Percentiles rank a stretch among this genome's conserved stretches.
phyloP scores from a whole-genome alignment of 2,888 invertebrate species.

The Ochropleura plecta region DNA sequence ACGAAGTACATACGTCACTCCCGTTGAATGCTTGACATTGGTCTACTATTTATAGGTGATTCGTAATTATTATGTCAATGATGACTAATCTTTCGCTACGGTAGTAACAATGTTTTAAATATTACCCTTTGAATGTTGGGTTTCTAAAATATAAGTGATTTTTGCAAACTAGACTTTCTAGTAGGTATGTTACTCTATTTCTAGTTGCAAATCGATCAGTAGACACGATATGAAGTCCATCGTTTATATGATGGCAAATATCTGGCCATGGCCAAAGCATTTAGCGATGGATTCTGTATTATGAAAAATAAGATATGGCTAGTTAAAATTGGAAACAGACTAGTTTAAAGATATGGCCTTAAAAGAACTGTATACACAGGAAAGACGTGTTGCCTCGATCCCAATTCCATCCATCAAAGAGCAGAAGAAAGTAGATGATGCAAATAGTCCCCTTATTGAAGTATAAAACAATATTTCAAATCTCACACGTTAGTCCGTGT shows the following conservation, averaged over 20 bases:
- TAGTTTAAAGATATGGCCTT: neutral
- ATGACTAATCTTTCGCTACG: constrained; percentile 45
- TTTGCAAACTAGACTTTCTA: neutral
- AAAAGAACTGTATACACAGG: neutral
- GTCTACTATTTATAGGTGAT: constrained; percentile 55
- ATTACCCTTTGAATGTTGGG: constrained; percentile 1
- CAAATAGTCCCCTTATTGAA: neutral
- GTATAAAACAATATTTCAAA: constrained; percentile 21
- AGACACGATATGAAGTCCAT: neutral
- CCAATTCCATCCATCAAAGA: neutral
- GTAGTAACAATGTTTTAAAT: constrained; percentile 23
- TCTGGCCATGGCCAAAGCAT: neutral
- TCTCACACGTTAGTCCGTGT: constrained; percentile 25
- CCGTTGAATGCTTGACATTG: constrained; percentile 47
- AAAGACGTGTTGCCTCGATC: neutral
- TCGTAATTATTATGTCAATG: constrained; percentile 61
- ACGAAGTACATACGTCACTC: constrained; percentile 20
- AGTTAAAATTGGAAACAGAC: neutral
- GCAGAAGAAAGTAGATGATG: neutral
- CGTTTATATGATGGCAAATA: neutral
- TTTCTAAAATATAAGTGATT: neutral
- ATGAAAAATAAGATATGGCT: neutral
- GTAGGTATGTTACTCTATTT: neutral
- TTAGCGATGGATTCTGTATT: neutral
- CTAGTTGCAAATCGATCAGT: neutral